Conservation (phyloP, 2,797 vertebrate species). For the Muscicapa comitata region DNA sequence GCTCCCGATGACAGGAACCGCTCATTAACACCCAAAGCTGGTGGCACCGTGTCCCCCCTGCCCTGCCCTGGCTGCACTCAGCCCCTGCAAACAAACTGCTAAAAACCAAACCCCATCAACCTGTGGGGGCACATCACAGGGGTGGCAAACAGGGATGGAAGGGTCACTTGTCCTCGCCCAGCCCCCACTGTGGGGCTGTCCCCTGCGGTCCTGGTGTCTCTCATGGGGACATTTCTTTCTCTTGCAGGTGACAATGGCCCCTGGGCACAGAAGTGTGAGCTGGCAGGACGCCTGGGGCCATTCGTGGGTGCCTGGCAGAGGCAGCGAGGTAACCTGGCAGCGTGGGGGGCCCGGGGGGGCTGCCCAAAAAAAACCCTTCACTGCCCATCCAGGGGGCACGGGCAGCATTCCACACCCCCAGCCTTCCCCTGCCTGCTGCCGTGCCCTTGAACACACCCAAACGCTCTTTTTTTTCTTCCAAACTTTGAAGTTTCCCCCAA, state of each 20-base stretch:
- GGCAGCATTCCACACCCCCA: background rate
- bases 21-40: conserved; percentile 41
- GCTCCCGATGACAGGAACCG: background rate
- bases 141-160: background rate
- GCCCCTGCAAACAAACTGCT: background rate
- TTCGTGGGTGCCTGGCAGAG: conserved; percentile 90
- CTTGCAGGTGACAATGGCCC: conserved; percentile 93
- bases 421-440: background rate
- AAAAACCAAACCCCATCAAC: background rate
- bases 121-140: background rate
- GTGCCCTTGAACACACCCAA: background rate
- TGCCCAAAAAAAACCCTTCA: background rate
- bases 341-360: accelerated
- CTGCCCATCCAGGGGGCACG: accelerated
- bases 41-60: background rate
- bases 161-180: background rate
- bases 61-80: background rate
- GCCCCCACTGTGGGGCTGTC: background rate
- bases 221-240: background rate
- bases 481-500: background rate
- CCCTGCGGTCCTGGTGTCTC: background rate
- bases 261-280: conserved; percentile 94
- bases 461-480: background rate
- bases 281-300: conserved; percentile 86
- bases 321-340: conserved; percentile 78